Evolutionary conservation across 2,888 invertebrate species (phyloP).

Genomic region (Hesperia comma): DNA sequence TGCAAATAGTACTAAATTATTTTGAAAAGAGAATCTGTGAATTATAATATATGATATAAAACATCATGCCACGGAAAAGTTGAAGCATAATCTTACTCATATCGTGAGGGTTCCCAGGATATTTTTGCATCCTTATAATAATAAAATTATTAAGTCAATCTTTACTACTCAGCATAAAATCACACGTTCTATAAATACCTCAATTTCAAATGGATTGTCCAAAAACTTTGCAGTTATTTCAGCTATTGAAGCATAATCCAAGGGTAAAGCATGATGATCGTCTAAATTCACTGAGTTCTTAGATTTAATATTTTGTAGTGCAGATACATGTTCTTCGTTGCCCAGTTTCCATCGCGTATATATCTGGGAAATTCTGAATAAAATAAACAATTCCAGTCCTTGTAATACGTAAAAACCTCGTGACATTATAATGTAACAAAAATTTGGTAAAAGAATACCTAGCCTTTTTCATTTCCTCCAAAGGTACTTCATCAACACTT

Average conservation of each 20-base stretch:
- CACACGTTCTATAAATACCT: conserved; percentile 23
- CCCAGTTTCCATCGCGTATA: conserved; percentile 42
- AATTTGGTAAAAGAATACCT: conserved; percentile 47
- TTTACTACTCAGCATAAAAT: background rate
- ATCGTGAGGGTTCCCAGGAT: too few species aligned
- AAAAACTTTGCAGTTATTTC: conserved; percentile 38
- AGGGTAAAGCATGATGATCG: conserved; percentile 43
- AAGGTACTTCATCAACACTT: conserved; percentile 59
- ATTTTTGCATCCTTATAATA: too few species aligned
- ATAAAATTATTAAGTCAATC: too few species aligned
- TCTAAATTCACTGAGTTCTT: conserved; percentile 37
- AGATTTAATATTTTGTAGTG: conserved; percentile 37
- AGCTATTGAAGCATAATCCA: conserved; percentile 34
- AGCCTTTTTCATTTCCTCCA: conserved; percentile 55
- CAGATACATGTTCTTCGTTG: conserved; percentile 42
- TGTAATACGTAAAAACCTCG: too few species aligned
- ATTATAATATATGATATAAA: too few species aligned
- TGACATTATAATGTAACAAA: too few species aligned
- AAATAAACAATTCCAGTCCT: background rate
- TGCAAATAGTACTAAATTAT: too few species aligned
- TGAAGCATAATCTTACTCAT: too few species aligned
- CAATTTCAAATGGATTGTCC: conserved; percentile 41
- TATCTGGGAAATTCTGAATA: conserved; percentile 40
- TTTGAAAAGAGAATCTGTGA: too few species aligned
- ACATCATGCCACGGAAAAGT: too few species aligned